Evolutionary conservation across 2,888 invertebrate species (phyloP).

Genomic region (Coleophora deauratella): DNA sequence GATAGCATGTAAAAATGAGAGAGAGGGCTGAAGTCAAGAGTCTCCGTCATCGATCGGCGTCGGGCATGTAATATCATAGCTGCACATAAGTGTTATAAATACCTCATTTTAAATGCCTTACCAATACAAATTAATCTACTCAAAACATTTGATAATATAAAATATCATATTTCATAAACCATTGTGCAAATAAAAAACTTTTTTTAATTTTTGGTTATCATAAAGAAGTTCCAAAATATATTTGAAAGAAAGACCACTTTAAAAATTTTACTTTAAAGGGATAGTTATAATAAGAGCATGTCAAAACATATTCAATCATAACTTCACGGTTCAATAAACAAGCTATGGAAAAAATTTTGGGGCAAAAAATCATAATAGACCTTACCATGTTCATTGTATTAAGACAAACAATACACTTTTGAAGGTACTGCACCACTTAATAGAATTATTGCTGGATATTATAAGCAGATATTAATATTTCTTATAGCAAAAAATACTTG

Average conservation of each 20-base stretch:
- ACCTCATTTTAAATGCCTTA: conserved; percentile 20
- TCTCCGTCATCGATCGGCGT: conserved; percentile 63
- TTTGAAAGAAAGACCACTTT: conserved; percentile 11
- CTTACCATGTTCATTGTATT: conserved; percentile 70
- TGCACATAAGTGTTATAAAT: conserved; percentile 18
- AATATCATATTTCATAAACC: conserved; percentile 45
- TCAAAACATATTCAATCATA: conserved; percentile 73
- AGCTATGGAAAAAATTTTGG: conserved; percentile 39
- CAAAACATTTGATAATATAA: conserved; percentile 22
- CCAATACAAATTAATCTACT: conserved; percentile 28
- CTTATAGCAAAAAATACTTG: conserved; percentile 31
- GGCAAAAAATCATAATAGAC: conserved; percentile 49
- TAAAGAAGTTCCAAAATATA: conserved; percentile 12
- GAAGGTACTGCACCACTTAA: conserved; percentile 41
- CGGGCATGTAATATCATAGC: conserved; percentile 26
- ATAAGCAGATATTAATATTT: conserved; percentile 36
- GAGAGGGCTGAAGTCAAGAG: conserved; percentile 62
- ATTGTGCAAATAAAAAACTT: background rate
- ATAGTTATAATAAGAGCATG: conserved; percentile 53
- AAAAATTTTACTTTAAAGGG: conserved; percentile 20
- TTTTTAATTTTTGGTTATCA: too few species aligned
- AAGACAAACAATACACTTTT: conserved; percentile 51
- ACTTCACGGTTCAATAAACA: conserved; percentile 58
- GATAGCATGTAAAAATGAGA: conserved; percentile 52
- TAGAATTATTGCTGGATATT: conserved; percentile 44